A percentile compares a stretch with the other conserved stretches of the same genome.
phyloP scores from a whole-genome alignment of 2,113 vertebrate species.

The Willisornis vidua region DNA sequence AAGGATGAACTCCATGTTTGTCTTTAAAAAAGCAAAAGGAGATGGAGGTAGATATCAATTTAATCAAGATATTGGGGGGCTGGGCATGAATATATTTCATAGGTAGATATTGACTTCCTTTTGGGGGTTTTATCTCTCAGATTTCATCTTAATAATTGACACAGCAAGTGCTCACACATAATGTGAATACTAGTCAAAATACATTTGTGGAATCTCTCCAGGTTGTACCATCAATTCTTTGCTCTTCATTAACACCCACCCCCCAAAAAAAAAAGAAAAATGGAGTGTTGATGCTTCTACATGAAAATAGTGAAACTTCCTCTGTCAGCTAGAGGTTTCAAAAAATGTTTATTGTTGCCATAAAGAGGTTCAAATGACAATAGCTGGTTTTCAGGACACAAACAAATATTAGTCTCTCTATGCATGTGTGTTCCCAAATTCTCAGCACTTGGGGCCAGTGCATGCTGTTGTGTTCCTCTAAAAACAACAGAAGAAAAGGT shows the following conservation, averaged over 20 bases:
- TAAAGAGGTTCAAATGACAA: not conserved
- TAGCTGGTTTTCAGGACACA: not conserved
- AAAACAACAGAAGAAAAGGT: not conserved
- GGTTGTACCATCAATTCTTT: not conserved
- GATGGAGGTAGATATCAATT: not conserved
- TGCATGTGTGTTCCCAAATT: rapidly evolving
- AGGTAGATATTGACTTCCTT: not conserved
- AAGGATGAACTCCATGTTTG: not conserved
- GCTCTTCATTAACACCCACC: not conserved
- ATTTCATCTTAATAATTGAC: not conserved
- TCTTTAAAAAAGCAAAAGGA: not conserved
- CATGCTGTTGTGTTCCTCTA: not conserved
- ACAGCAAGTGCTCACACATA: not conserved
- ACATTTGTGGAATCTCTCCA: not conserved
- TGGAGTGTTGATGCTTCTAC: not conserved
- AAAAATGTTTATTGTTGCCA: not conserved
- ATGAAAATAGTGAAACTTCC: not conserved
- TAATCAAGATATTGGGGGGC: not conserved
- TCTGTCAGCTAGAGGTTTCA: not conserved
- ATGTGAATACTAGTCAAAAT: not conserved
- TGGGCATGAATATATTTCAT: not conserved
- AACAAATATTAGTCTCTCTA: not conserved
- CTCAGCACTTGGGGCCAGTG: not conserved
- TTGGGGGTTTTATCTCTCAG: not conserved
- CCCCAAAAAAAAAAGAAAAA: rapidly evolving